Evolutionary conservation across 1,140 invertebrate genomes (phyloP).

Genomic region (Contarinia nasturtii): DNA sequence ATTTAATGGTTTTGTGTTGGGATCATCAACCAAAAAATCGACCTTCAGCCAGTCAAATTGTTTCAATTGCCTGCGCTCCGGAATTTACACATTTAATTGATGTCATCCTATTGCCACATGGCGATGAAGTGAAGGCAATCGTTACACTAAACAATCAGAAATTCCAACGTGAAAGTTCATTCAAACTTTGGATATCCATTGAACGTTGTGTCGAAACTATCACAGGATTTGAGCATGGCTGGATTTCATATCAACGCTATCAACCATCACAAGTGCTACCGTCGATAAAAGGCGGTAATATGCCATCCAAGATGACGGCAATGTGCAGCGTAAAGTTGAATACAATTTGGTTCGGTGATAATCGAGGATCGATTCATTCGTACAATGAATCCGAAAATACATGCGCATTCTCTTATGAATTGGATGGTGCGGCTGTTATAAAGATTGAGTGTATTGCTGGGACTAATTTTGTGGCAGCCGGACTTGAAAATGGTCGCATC

Average conservation of each 20-base stretch:
- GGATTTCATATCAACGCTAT: slow-evolving; percentile 19
- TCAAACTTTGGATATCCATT: too few species aligned
- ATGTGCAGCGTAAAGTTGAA: slow-evolving; percentile 34
- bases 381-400: slow-evolving; percentile 36
- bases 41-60: slow-evolving; percentile 83
- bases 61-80: slow-evolving; percentile 75
- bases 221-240: slow-evolving; percentile 31
- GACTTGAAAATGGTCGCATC: slow-evolving; percentile 49
- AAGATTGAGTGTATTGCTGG: slow-evolving; percentile 40
- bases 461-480: slow-evolving; percentile 49
- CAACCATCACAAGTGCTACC: background rate
- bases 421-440: slow-evolving; percentile 34
- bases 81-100: slow-evolving; percentile 82
- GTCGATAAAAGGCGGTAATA: slow-evolving; percentile 10
- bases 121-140: slow-evolving; percentile 31
- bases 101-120: slow-evolving; percentile 45
- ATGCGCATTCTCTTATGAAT: slow-evolving; percentile 33
- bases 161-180: too few species aligned
- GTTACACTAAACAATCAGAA: too few species aligned
- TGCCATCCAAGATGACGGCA: background rate
- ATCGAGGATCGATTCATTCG: slow-evolving; percentile 55
- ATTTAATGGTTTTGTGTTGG: slow-evolving; percentile 94
- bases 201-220: too few species aligned
- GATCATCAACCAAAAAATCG: slow-evolving; percentile 61
- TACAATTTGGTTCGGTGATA: slow-evolving; percentile 75